Evolutionary conservation across 2,797 vertebrate genomes (phyloP), one percentile per base, ranked within the genome.

Genomic region (Pseudotriccus pelzelni): DNA sequence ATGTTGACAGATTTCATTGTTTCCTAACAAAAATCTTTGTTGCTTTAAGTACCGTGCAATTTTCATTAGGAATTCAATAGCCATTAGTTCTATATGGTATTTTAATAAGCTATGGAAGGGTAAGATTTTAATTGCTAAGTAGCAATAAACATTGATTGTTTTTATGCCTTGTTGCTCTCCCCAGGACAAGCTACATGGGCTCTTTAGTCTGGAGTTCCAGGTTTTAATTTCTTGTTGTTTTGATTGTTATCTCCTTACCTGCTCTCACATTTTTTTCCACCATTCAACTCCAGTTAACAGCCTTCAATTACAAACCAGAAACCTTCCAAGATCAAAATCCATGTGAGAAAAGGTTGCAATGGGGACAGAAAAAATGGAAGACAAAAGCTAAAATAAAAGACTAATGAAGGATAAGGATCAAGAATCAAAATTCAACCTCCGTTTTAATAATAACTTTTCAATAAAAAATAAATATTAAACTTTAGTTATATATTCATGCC

Each of bases 111-210:
- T 72, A 66, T 78, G 81, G 90, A 94, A 88, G 20, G 41, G 27
- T 36, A 86, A 86, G 63, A 62, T 82, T 96, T 96, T 93, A 94
- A 89, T 93, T 93, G 70, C 24, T 95, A 87, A 95, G 84, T 82
- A 90, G 52, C 78, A 92, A 79, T 93, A 90, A 93, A 84, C 47
- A 89, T 94, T 76, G 84, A 84, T 66, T 76, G 14, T 70, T 56
- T 36, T 56, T 64, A 87, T 41, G 17, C 62, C 43, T 79, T 76
- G 21, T 30, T 84, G 17, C 8, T 87, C n/a, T 96, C 6, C 20
- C 11, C 47, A 75, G 43, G 86, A 92, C 7, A 6, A 76, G 22
- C 3, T n/a, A 64, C 2, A 4, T 6, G 3, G 12, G 19, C 36
- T 95, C 9, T 81, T 88, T 62, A 89, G 43, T 24, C 15, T 4